Percentiles rank a stretch among this genome's conserved stretches.
phyloP scores from a whole-genome alignment of 2,113 vertebrate genomes.

The Eulemur macaco region DNA sequence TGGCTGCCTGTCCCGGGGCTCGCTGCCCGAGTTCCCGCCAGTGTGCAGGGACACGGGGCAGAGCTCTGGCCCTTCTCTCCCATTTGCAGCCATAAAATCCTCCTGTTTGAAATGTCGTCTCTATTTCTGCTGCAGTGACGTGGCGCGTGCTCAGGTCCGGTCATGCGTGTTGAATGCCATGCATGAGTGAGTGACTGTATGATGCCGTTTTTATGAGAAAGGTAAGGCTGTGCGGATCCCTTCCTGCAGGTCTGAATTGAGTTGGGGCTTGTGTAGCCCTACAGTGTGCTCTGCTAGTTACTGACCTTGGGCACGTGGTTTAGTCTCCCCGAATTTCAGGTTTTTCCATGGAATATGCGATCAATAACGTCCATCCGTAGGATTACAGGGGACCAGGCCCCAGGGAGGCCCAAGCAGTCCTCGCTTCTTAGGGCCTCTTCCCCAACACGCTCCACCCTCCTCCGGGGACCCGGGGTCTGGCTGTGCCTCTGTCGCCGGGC shows the following conservation, averaged over 20 bases:
- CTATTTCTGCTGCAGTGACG: fast-evolving
- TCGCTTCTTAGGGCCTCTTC: fast-evolving
- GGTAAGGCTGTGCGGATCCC: fast-evolving
- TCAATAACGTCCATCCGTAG: fast-evolving
- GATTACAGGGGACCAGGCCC: fast-evolving
- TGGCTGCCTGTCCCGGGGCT: too few relatives aligned
- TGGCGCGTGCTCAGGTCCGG: fast-evolving
- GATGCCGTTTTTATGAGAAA: fast-evolving
- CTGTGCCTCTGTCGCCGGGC: fast-evolving
- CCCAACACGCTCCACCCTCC: fast-evolving
- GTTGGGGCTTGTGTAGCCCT: fast-evolving
- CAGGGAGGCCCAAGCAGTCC: fast-evolving
- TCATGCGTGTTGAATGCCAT: fast-evolving
- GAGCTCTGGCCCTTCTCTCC: neutral
- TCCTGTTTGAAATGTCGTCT: neutral
- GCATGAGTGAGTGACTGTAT: fast-evolving
- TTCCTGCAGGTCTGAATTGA: fast-evolving
- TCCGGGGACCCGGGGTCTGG: fast-evolving
- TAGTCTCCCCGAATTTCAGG: fast-evolving
- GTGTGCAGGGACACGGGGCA: fast-evolving
- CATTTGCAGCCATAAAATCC: fast-evolving
- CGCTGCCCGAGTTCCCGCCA: fast-evolving
- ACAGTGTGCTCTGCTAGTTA: fast-evolving
- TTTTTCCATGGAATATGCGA: neutral
- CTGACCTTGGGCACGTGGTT: fast-evolving